Conservation (phyloP, 2,797 vertebrate species). For the Salmo trutta region DNA sequence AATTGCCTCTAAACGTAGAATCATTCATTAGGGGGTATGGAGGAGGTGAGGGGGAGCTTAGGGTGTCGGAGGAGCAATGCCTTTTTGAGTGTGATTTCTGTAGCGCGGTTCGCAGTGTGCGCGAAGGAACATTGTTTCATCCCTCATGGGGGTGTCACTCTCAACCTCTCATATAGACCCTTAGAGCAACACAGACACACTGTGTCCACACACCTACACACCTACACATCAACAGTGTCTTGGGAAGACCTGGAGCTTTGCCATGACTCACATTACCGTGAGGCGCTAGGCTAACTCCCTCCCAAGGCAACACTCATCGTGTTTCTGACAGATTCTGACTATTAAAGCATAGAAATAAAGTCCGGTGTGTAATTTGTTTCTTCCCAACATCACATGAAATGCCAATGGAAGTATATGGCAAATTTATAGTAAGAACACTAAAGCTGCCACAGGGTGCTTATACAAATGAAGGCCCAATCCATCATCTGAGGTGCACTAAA, state of each 20-base stretch:
- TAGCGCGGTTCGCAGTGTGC: conserved; percentile 2
- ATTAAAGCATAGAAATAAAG: conserved; percentile 75
- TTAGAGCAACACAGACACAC: conserved; percentile 6
- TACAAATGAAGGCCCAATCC: conserved; percentile 83
- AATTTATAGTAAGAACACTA: conserved; percentile 89
- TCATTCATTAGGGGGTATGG: conserved; percentile 21
- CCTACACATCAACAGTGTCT: background rate
- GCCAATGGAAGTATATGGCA: conserved; percentile 84
- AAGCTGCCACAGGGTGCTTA: conserved; percentile 86
- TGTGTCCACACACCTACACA: background rate
- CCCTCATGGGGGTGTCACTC: conserved; percentile 19
- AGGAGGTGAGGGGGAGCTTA: background rate
- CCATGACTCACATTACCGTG: conserved; percentile 87
- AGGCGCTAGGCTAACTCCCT: background rate
- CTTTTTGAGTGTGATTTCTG: conserved; percentile 27
- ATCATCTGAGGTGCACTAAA: conserved; percentile 80
- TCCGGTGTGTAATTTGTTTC: conserved; percentile 86
- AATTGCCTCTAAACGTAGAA: conserved; percentile 43
- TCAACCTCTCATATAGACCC: background rate
- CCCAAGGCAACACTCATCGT: conserved; percentile 78
- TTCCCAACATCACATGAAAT: conserved; percentile 81
- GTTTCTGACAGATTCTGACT: conserved; percentile 86
- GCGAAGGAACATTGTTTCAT: conserved; percentile 15
- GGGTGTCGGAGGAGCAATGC: conserved; percentile 25
- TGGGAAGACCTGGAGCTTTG: conserved; percentile 73